These are phyloP conservation scores for Indri indri DNA, from an alignment of 2,113 vertebrate genomes.

Conservation along the genomic window DNA sequence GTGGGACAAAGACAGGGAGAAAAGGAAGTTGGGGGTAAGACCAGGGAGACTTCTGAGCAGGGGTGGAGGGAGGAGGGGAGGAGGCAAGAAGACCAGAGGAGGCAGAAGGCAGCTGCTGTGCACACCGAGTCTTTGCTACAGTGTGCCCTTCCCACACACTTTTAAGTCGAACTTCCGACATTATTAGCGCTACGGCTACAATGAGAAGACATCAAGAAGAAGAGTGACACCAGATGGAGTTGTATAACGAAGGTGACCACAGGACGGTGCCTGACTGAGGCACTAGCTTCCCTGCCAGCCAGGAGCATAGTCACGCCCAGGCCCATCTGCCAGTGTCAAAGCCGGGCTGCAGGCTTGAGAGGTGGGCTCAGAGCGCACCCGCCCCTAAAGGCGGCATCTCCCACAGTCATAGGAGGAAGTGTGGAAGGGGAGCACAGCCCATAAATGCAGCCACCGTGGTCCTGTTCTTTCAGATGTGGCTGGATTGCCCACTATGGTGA, in stretches of 20 bases:
- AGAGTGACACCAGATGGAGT: accelerated
- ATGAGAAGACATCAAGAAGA: neutral
- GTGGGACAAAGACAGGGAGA: neutral
- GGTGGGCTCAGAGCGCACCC: neutral
- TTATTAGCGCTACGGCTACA: accelerated
- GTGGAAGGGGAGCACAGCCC: neutral
- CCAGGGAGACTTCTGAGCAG: neutral
- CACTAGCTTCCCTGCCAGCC: neutral
- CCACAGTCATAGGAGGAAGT: neutral
- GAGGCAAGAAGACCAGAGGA: neutral
- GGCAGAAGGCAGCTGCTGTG: accelerated
- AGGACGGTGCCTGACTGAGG: neutral
- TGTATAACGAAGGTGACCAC: neutral
- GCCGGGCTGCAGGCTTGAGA: neutral
- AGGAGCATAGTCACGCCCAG: neutral
- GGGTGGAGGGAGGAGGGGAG: neutral
- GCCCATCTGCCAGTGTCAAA: neutral
- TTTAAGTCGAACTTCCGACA: neutral
- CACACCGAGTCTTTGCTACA: accelerated
- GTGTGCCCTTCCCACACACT: neutral
- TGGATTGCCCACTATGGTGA: too few species aligned
- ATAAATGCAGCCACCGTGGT: neutral
- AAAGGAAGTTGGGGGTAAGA: neutral
- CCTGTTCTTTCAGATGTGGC: neutral
- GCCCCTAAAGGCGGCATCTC: neutral